Evolutionary conservation across 2,888 invertebrate species (phyloP).

Genomic region (Mechanitis mazaeus): DNA sequence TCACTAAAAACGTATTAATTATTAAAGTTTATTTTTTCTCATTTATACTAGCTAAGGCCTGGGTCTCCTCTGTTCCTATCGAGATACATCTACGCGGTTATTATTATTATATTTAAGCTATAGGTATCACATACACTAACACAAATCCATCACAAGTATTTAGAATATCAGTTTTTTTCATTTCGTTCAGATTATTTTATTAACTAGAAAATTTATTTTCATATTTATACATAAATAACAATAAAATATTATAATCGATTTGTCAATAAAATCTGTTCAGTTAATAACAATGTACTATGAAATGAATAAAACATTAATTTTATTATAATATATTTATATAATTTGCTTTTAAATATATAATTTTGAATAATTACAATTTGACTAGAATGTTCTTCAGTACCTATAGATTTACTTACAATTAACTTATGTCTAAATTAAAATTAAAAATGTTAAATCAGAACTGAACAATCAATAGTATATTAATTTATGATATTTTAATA

Average conservation of each 20-base stretch:
- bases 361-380: slow-evolving; percentile 49
- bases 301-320: slow-evolving; percentile 17
- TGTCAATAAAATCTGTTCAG: slow-evolving; percentile 71
- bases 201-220: slow-evolving; percentile 35
- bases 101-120: slow-evolving; percentile 41
- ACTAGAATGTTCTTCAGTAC: slow-evolving; percentile 66
- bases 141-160: slow-evolving; percentile 76
- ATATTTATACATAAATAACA: slow-evolving; percentile 37
- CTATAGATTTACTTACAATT: slow-evolving; percentile 32
- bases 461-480: slow-evolving; percentile 2
- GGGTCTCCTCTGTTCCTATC: slow-evolving; percentile 27
- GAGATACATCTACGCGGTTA: slow-evolving; percentile 23
- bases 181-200: slow-evolving; percentile 57
- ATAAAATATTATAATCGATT: slow-evolving; percentile 62
- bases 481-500: neutral
- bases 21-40: too few relatives aligned
- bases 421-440: slow-evolving; percentile 7
- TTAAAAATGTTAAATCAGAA: neutral
- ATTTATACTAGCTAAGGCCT: slow-evolving; percentile 11
- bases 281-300: slow-evolving; percentile 53
- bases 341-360: slow-evolving; percentile 15
- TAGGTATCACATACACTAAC: slow-evolving; percentile 59
- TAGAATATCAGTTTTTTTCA: slow-evolving; percentile 73
- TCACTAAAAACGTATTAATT: too few relatives aligned
- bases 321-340: slow-evolving; percentile 14